Conservation (phyloP, 2,888 invertebrate genomes). For the Aquatica leii region DNA sequence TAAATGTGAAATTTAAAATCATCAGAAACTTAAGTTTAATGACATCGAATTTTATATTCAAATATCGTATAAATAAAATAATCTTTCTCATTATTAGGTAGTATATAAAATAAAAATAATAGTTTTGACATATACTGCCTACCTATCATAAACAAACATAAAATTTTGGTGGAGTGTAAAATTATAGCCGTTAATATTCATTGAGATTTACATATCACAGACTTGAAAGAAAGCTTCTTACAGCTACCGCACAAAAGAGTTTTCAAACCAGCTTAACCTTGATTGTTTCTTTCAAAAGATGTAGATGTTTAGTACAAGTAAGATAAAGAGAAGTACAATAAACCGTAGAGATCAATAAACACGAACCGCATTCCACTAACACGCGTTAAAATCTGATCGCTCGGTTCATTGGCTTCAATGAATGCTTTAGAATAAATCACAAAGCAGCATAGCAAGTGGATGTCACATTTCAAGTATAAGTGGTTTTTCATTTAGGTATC, state of each 20-base stretch:
- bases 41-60: no score
- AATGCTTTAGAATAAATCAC: conserved; percentile 59
- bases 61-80: no score
- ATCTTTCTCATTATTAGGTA: background rate
- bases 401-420: conserved; percentile 58
- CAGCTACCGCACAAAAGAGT: conserved; percentile 25
- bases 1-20: no score
- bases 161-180: conserved; percentile 40
- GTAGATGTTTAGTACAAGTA: conserved; percentile 12
- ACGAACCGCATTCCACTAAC: conserved; percentile 48
- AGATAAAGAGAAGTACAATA: conserved; percentile 28
- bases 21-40: no score
- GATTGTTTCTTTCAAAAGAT: conserved; percentile 26
- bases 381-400: conserved; percentile 56
- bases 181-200: conserved; percentile 37
- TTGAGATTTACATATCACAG: conserved; percentile 34
- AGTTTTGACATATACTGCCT: conserved; percentile 9
- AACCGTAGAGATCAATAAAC: conserved; percentile 30
- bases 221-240: conserved; percentile 23
- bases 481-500: conserved; percentile 25
- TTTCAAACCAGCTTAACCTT: conserved; percentile 18
- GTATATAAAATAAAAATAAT: conserved; percentile 11
- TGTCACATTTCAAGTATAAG: conserved; percentile 36
- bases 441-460: conserved; percentile 36
- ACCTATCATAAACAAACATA: conserved; percentile 21